A percentile compares a stretch with the other conserved stretches of the same genome.
phyloP scores from a whole-genome alignment of 2,113 vertebrate species.

The Sterna hirundo region DNA sequence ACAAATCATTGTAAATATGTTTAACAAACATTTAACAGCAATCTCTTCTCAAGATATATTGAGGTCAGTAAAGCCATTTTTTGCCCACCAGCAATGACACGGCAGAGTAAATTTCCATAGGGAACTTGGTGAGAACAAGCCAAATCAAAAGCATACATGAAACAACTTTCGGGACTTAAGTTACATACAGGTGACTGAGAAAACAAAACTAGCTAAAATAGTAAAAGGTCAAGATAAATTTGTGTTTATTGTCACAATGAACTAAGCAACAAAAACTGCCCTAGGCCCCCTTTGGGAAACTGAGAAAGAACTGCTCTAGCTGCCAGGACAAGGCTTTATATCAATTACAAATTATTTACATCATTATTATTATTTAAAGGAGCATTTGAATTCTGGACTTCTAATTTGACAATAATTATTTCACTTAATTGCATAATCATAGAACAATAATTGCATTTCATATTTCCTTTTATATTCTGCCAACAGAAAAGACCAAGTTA shows the following conservation, averaged over 20 bases:
- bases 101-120: neutral
- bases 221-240: neutral
- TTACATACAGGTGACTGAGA: neutral
- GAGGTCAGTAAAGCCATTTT: neutral
- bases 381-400: neutral
- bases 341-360: neutral
- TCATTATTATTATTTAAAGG: neutral
- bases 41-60: neutral
- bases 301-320: neutral
- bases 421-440: slow-evolving; percentile 14
- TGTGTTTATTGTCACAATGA: neutral
- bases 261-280: neutral
- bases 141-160: neutral
- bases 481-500: neutral
- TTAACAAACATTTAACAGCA: neutral
- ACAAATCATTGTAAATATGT: neutral
- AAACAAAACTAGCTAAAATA: neutral
- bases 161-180: neutral
- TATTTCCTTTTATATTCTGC: neutral
- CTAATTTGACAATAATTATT: slow-evolving; percentile 1
- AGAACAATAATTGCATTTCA: neutral
- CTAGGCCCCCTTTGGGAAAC: neutral
- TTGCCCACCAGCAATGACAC: neutral
- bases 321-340: neutral
- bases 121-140: neutral